Evolutionary conservation across 2,797 vertebrate species (phyloP).

Genomic region (Paguma larvata): DNA sequence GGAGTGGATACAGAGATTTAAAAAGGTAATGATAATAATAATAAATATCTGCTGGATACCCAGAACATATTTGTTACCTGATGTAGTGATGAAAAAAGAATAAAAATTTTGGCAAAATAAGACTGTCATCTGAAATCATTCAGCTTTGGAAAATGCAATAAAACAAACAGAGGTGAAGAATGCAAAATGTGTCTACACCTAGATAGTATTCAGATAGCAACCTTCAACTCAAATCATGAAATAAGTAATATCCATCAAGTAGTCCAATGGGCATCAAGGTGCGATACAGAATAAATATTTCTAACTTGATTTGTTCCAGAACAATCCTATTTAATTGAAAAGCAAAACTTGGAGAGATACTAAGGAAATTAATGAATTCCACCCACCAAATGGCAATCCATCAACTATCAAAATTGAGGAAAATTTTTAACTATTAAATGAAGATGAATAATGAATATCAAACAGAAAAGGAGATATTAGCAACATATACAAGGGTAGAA

Average conservation of each 20-base stretch:
- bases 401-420: slow-evolving; percentile 69
- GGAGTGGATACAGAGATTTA: background rate
- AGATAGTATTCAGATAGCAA: background rate
- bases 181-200: slow-evolving; percentile 45
- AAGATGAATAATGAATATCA: slow-evolving; percentile 64
- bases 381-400: slow-evolving; percentile 67
- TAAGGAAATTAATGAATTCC: slow-evolving; percentile 76
- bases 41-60: background rate
- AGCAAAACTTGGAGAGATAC: slow-evolving; percentile 55
- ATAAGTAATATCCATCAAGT: background rate
- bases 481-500: background rate
- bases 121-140: slow-evolving; percentile 5
- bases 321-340: slow-evolving; percentile 58
- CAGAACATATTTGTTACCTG: background rate
- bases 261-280: background rate
- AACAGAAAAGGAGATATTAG: slow-evolving; percentile 49
- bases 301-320: slow-evolving; percentile 40
- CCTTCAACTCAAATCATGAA: slow-evolving; percentile 68
- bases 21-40: background rate
- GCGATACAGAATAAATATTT: slow-evolving; percentile 27
- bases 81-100: background rate
- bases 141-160: slow-evolving; percentile 11
- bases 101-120: slow-evolving; percentile 43
- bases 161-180: slow-evolving; percentile 65
- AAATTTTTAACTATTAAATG: slow-evolving; percentile 63